Percentiles rank a stretch among this genome's conserved stretches.
Evolutionary conservation across 2,113 vertebrate species (phyloP).

Genomic region (Eudorcas thomsonii): DNA sequence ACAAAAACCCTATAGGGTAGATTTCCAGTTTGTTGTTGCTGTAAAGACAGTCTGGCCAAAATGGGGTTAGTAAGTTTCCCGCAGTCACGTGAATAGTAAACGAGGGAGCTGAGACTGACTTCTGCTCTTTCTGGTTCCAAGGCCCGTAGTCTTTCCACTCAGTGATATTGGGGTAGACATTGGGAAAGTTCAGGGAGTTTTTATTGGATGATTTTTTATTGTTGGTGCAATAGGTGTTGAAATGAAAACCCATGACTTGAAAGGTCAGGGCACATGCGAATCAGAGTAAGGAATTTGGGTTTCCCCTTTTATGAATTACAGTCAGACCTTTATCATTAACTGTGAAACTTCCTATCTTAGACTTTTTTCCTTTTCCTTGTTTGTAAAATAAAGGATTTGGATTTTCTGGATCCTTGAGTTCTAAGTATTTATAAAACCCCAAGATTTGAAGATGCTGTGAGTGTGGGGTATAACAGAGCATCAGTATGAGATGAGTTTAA

Average conservation of each 20-base stretch:
- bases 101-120: not conserved
- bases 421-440: not conserved
- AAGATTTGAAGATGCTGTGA: not conserved
- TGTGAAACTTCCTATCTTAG: not conserved
- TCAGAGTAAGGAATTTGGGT: not conserved
- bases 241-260: not conserved
- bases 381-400: constrained; percentile 7
- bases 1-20: not conserved
- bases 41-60: not conserved
- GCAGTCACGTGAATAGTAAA: not conserved
- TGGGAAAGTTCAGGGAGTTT: not conserved
- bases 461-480: not conserved
- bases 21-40: not conserved
- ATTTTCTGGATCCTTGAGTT: not conserved
- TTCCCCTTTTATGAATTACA: not conserved
- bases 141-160: not conserved
- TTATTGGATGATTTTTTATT: not conserved
- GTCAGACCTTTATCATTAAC: not conserved
- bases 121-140: not conserved
- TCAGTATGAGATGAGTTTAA: not conserved
- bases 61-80: not conserved
- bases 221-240: not conserved
- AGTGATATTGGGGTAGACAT: not conserved
- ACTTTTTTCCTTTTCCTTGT: not conserved
- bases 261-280: not conserved